phyloP scores from a whole-genome alignment of 2,113 vertebrate species.

The Odobenus rosmarus region DNA sequence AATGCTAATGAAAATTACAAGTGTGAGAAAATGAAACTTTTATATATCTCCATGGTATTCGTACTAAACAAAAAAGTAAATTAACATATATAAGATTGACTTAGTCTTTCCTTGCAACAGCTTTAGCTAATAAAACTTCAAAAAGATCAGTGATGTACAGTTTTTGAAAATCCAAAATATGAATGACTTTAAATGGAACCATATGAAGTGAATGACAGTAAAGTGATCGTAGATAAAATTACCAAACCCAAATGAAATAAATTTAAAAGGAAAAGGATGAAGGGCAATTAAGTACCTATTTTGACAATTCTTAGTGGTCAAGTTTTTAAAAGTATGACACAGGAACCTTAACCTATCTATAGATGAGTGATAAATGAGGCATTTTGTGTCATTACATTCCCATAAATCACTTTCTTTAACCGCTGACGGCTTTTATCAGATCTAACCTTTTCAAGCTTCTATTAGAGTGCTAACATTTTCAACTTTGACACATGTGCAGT shows the following conservation, averaged over 20 bases:
- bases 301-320: conserved; percentile 94
- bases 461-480: conserved; percentile 98
- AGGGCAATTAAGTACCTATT: conserved; percentile 88
- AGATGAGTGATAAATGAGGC: conserved; percentile 98
- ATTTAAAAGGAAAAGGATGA: conserved; percentile 87
- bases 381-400: conserved; percentile 97
- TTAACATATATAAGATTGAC: conserved; percentile 73
- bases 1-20: conserved; percentile 72
- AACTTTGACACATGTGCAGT: conserved; percentile 97
- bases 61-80: conserved; percentile 81
- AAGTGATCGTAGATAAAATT: conserved; percentile 82
- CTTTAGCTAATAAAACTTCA: conserved; percentile 85
- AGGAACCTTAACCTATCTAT: conserved; percentile 95
- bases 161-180: conserved; percentile 85
- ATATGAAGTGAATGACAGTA: conserved; percentile 81
- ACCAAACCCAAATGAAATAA: conserved; percentile 83
- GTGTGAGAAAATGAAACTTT: conserved; percentile 74
- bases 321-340: conserved; percentile 94
- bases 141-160: conserved; percentile 76
- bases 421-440: conserved; percentile 99
- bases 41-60: conserved; percentile 73
- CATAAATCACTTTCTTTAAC: conserved; percentile 98
- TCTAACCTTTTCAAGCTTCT: conserved; percentile 99
- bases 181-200: conserved; percentile 85
- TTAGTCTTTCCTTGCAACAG: conserved; percentile 77